Evolutionary conservation across 2,888 invertebrate species (phyloP).

Genomic region (Amphipyra tragopoginis): DNA sequence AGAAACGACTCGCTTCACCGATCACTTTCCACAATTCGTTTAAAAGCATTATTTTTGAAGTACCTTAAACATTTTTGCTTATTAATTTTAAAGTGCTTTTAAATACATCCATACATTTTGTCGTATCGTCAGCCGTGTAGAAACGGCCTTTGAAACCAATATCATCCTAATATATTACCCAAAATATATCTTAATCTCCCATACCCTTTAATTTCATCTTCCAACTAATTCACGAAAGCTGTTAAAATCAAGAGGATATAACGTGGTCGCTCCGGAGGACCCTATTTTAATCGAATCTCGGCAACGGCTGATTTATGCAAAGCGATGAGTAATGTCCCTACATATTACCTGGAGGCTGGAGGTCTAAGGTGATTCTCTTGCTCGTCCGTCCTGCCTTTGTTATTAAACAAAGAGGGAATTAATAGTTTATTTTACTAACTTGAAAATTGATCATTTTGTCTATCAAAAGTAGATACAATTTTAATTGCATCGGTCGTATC

Average conservation of each 20-base stretch:
- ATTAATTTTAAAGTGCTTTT: too few species aligned
- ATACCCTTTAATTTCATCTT: constrained; percentile 32
- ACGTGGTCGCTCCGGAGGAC: constrained; percentile 29
- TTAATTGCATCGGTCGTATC: too few species aligned
- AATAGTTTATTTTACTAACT: not conserved
- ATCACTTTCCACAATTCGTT: too few species aligned
- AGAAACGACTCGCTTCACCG: too few species aligned
- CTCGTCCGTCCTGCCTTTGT: constrained; percentile 46
- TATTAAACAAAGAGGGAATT: constrained; percentile 39
- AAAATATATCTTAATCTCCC: constrained; percentile 4
- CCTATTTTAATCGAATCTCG: constrained; percentile 56
- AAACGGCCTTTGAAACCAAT: too few species aligned
- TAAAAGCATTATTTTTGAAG: too few species aligned
- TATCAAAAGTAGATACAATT: too few species aligned
- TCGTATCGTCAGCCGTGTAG: too few species aligned
- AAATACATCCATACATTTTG: too few species aligned
- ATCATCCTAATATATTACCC: constrained; percentile 5
- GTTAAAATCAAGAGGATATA: constrained; percentile 48
- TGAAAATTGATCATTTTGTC: too few species aligned
- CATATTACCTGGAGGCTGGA: constrained; percentile 44
- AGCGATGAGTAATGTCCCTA: constrained; percentile 51
- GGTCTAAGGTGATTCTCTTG: constrained; percentile 44
- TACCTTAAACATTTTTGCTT: too few species aligned
- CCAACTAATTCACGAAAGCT: constrained; percentile 35
- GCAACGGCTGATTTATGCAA: constrained; percentile 59